Conservation (phyloP, 1,140 invertebrate genomes). For the Gonatopus flavifemur region DNA sequence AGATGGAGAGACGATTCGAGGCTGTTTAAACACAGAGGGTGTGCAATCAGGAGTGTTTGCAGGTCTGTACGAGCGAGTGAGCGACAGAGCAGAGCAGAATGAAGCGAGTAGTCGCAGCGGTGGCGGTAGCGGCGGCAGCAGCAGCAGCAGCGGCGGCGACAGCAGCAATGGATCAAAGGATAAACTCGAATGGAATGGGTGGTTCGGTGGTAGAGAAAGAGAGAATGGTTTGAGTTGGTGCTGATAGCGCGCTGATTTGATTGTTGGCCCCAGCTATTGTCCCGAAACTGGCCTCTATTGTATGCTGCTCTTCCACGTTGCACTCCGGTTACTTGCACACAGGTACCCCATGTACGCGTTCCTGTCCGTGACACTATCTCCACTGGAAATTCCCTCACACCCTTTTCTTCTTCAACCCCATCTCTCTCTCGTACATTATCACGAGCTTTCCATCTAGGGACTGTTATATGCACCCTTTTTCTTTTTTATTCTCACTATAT, state of each 20-base stretch:
- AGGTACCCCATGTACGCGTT: constrained; percentile 22
- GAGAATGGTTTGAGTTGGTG: no score
- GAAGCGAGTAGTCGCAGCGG: constrained; percentile 26
- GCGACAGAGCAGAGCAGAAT: no score
- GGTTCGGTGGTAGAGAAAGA: no score
- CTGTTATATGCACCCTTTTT: constrained; percentile 9
- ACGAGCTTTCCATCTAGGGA: not conserved
- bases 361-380: constrained; percentile 48
- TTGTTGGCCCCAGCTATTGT: constrained; percentile 56
- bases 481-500: no score
- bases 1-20: constrained; percentile 33
- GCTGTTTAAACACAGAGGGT: constrained; percentile 55
- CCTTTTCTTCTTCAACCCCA: constrained; percentile 8
- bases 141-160: constrained; percentile 23
- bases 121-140: no score
- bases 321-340: constrained; percentile 31
- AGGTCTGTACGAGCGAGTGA: constrained; percentile 38
- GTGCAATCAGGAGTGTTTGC: constrained; percentile 59
- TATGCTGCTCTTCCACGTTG: constrained; percentile 26
- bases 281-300: constrained; percentile 47
- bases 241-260: constrained; percentile 57
- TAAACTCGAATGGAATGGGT: constrained; percentile 44
- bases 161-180: constrained; percentile 54
- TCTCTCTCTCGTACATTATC: not conserved
- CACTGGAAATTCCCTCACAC: constrained; percentile 9